Base-by-base conservation (phyloP, 2,888 invertebrate genomes). In the Bibio marci region DNA sequence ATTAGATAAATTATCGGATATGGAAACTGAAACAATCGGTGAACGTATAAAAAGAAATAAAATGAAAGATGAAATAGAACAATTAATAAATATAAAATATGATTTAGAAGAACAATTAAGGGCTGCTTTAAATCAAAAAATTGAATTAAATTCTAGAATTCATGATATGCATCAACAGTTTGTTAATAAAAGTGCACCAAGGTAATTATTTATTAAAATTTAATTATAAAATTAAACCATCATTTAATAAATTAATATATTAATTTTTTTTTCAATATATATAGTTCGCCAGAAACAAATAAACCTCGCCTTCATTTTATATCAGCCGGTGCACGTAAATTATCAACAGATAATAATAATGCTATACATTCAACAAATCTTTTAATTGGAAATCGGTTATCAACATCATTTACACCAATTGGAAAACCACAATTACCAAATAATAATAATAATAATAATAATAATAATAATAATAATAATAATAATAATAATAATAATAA, bases 11-110 rank as follows among this genome's bases (percentile, higher is more conserved):
- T 67, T 80, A 40, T 74, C 78, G n/a, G 76, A 77, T 55, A 71
- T 82, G 61, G 82, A 83, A 55, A 77, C 80, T 4, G 80, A 80
- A 53, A 76, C 73, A 18, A 60, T 76, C 46, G 72, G 79, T 36
- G 72, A 73, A 34, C 64, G 73, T 37, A 71, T 73, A 6, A 71
- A 74, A 48, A 72, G 76, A 22, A 70, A 71, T 42, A 68, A 76
- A 48, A 64, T 80, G 47, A 72, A 72, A 48, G 69, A 71, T 44
- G 73, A 78, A 52, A 52, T 80, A 44, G 70, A 73, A 42, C 67
- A 69, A 41, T 56, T 78, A 45, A 59, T 66, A 34, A 56, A 57
- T 38, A 64, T 70, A 43, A 73, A 73, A 53, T 65, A 66, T 38
- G 70, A 71, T 48, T 59, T 74, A 46, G 72, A 74, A 53, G 70